Conservation (phyloP, 2,113 vertebrate genomes). For the Python bivittatus region DNA sequence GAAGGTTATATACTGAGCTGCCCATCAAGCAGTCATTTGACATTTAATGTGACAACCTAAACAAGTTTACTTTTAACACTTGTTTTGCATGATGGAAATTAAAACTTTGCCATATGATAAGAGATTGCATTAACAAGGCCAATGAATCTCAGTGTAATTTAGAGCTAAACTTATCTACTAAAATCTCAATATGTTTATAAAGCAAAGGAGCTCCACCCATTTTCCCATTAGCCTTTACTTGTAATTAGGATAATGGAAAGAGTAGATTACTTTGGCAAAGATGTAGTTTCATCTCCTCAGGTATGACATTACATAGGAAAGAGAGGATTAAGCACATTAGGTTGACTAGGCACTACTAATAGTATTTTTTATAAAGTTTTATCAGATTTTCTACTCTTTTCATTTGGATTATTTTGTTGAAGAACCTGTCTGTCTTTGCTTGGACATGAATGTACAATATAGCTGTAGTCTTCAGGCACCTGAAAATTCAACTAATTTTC, state of each 20-base stretch:
- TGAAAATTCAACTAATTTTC: conserved; percentile 45
- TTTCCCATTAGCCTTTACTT: not conserved
- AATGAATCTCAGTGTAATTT: not conserved
- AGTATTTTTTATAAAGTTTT: not conserved
- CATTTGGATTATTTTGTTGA: conserved; percentile 53
- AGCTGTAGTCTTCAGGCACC: not conserved
- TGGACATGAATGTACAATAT: conserved; percentile 44
- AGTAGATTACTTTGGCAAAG: not conserved
- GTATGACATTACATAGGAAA: conserved; percentile 21
- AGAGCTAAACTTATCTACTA: fast-evolving
- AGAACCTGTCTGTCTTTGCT: conserved; percentile 40
- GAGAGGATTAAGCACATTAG: not conserved
- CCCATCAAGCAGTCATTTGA: conserved; percentile 40
- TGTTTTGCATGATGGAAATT: not conserved
- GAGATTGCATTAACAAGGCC: fast-evolving
- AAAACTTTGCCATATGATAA: not conserved
- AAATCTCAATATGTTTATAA: not conserved
- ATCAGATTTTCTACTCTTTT: conserved; percentile 46
- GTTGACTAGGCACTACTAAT: conserved; percentile 28
- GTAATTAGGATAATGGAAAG: not conserved
- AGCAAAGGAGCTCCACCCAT: not conserved
- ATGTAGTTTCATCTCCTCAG: not conserved
- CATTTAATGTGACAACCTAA: not conserved
- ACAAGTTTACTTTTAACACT: not conserved
- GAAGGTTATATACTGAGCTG: conserved; percentile 58